Evolutionary conservation across 2,113 vertebrate genomes (phyloP).

Genomic region (Zingel zingel): DNA sequence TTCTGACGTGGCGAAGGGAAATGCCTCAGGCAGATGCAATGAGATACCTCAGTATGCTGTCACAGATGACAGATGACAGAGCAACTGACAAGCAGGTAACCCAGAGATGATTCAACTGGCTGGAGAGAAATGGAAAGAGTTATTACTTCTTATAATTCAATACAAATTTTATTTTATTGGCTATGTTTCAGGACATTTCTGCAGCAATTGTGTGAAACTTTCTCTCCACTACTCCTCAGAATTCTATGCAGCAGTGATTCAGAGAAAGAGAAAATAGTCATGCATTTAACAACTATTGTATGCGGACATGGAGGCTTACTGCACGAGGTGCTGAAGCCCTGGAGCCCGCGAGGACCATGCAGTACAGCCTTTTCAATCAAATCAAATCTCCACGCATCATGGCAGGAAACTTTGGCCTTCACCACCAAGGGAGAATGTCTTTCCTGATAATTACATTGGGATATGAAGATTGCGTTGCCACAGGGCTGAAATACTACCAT

Average conservation of each 20-base stretch:
- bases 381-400: slow-evolving; percentile 65
- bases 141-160: slow-evolving; percentile 28
- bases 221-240: slow-evolving; percentile 16
- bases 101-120: slow-evolving; percentile 14
- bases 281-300: slow-evolving; percentile 62
- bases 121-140: neutral
- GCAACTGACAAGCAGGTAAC: slow-evolving; percentile 4
- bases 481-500: slow-evolving; percentile 59
- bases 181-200: slow-evolving; percentile 36
- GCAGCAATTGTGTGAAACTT: slow-evolving; percentile 23
- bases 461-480: slow-evolving; percentile 73
- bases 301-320: slow-evolving; percentile 54
- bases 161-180: slow-evolving; percentile 38
- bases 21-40: slow-evolving; percentile 27
- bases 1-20: slow-evolving; percentile 26
- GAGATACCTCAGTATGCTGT: slow-evolving; percentile 7
- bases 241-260: slow-evolving; percentile 42
- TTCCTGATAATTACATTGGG: slow-evolving; percentile 75
- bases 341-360: slow-evolving; percentile 39
- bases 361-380: slow-evolving; percentile 67
- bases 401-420: slow-evolving; percentile 69
- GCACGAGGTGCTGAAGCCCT: slow-evolving; percentile 39
- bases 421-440: slow-evolving; percentile 57
- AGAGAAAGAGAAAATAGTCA: slow-evolving; percentile 53
- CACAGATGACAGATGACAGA: neutral